Evolutionary conservation across 1,140 invertebrate genomes (phyloP).

Genomic region (Plectrocnemia conspersa): DNA sequence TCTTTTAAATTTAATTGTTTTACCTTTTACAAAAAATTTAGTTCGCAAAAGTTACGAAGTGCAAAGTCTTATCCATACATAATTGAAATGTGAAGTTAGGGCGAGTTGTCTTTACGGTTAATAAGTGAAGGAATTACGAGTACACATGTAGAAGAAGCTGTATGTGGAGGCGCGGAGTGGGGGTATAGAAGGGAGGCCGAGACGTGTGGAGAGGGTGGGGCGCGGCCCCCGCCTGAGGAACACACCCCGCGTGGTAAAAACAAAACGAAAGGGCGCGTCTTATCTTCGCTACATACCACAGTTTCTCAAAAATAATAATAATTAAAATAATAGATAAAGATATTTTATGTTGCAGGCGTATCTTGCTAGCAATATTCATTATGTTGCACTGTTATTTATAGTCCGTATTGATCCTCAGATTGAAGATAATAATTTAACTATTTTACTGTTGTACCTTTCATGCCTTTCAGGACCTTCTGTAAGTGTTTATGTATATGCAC

Average conservation of each 20-base stretch:
- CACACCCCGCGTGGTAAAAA: constrained; percentile 27
- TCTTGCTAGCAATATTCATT: no score
- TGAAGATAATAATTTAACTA: no score
- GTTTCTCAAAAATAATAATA: constrained; percentile 16
- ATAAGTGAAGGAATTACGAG: constrained; percentile 21
- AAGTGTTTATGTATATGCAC: no score
- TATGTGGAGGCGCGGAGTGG: not conserved
- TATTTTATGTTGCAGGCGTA: no score
- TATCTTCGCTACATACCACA: constrained; percentile 19
- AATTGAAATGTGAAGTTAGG: constrained; percentile 5
- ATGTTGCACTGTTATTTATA: no score
- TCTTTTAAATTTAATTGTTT: no score
- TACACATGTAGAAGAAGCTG: constrained; percentile 1
- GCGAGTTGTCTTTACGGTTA: constrained; percentile 22
- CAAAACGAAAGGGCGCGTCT: constrained; percentile 33
- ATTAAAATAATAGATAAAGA: no score
- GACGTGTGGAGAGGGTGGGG: not conserved
- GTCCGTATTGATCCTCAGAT: no score
- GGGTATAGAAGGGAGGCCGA: not conserved
- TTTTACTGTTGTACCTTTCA: no score
- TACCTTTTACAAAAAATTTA: no score
- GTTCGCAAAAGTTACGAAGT: no score
- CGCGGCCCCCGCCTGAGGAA: constrained; percentile 9
- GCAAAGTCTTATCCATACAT: not conserved
- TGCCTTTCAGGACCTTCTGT: no score